phyloP scores from a whole-genome alignment of 92 coral and sea anemone genomes.

The Diadumene lineata region DNA sequence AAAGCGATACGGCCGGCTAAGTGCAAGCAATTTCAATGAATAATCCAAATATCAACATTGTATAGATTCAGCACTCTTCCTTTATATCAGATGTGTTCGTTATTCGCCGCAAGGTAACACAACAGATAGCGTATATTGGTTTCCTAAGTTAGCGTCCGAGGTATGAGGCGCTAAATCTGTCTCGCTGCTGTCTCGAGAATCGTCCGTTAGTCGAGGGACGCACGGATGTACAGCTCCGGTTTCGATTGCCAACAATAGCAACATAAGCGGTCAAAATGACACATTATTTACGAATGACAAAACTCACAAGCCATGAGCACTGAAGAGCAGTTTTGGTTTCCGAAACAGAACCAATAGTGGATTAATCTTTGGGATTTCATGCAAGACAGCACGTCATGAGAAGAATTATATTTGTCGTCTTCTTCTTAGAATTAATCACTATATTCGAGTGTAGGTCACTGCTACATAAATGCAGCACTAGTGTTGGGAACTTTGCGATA shows the following conservation, averaged over 20 bases:
- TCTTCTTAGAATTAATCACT: conserved; percentile 4
- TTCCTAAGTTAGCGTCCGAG: neutral
- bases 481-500: conserved; percentile 1
- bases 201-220: neutral
- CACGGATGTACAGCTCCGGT: conserved; percentile 26
- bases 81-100: no score
- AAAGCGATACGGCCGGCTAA: conserved; percentile 15
- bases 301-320: conserved; percentile 26
- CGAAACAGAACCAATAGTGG: neutral
- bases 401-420: neutral
- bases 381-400: conserved; percentile 13
- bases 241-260: conserved; percentile 31
- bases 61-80: no score
- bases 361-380: neutral
- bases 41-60: conserved; percentile 25
- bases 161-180: neutral
- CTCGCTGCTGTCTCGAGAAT: conserved; percentile 4
- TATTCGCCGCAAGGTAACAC: conserved; percentile 7
- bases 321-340: conserved; percentile 23
- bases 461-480: conserved; percentile 11
- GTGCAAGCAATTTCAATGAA: conserved; percentile 1
- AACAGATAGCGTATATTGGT: neutral
- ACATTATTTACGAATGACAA: neutral
- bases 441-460: conserved; percentile 5
- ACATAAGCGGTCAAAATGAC: conserved; percentile 7